Percentiles rank a stretch among this genome's conserved stretches.
phyloP scores from a whole-genome alignment of 2,113 vertebrate genomes.

The Thunnus maccoyii region DNA sequence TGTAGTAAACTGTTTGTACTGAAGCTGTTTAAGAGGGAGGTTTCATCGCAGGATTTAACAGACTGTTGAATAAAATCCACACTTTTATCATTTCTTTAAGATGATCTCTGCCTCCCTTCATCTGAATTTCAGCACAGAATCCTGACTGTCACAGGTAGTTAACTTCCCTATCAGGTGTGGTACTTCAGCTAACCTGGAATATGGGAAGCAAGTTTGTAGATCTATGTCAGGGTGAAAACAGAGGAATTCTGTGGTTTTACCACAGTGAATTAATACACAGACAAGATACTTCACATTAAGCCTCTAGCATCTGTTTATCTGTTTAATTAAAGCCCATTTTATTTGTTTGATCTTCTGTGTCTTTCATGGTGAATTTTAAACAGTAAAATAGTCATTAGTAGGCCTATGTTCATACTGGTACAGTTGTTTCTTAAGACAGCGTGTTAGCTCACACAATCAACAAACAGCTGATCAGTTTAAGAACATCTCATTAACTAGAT shows the following conservation, averaged over 20 bases:
- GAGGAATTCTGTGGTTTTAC: too few relatives aligned
- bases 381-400: neutral
- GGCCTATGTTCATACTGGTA: neutral
- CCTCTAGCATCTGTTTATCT: constrained; percentile 28
- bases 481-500: too few relatives aligned
- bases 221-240: too few relatives aligned
- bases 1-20: neutral
- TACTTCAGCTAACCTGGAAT: too few relatives aligned
- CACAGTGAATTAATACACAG: constrained; percentile 23
- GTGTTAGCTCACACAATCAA: too few relatives aligned
- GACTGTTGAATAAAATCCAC: neutral
- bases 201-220: too few relatives aligned
- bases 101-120: neutral
- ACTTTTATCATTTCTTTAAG: neutral
- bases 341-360: neutral
- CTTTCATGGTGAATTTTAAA: constrained; percentile 1
- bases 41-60: neutral
- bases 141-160: neutral
- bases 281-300: constrained; percentile 9
- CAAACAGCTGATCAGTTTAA: too few relatives aligned
- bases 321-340: constrained; percentile 27
- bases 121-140: neutral
- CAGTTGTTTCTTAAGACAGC: too few relatives aligned
- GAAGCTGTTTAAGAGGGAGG: neutral
- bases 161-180: neutral